Percentiles rank a stretch among this genome's conserved stretches.
phyloP scores from a whole-genome alignment of 1,140 invertebrate genomes.

The Agrypnia vestita region DNA sequence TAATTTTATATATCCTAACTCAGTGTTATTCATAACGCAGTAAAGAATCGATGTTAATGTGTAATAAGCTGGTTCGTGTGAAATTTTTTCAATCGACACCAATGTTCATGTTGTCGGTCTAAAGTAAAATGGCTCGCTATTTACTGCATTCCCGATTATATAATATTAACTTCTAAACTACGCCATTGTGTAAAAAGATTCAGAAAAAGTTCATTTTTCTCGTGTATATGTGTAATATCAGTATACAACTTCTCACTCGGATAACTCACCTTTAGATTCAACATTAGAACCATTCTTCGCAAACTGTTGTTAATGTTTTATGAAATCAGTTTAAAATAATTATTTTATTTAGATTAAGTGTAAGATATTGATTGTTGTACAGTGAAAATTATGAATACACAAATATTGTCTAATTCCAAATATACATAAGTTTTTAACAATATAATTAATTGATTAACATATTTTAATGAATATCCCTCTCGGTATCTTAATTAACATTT shows the following conservation, averaged over 20 bases:
- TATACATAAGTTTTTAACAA: slow-evolving; percentile 58
- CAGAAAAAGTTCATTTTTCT: background rate
- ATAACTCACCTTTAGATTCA: background rate
- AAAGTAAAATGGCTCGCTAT: too few relatives aligned
- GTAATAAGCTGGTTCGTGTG: too few relatives aligned
- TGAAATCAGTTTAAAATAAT: slow-evolving; percentile 12
- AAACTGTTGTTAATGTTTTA: slow-evolving; percentile 18
- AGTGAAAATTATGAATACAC: slow-evolving; percentile 53
- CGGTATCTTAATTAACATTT: slow-evolving; percentile 55
- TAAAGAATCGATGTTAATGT: slow-evolving; percentile 2
- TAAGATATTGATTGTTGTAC: slow-evolving; percentile 58
- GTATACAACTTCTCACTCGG: background rate
- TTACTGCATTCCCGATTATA: too few relatives aligned
- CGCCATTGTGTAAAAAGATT: background rate
- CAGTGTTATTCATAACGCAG: background rate
- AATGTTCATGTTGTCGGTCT: too few relatives aligned
- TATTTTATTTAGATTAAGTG: slow-evolving; percentile 43
- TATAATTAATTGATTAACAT: slow-evolving; percentile 56
- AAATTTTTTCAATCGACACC: too few relatives aligned
- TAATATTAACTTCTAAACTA: slow-evolving; percentile 6
- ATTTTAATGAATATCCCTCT: slow-evolving; percentile 57
- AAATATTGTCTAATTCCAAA: slow-evolving; percentile 56
- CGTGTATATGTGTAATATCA: background rate
- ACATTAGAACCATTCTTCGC: slow-evolving; percentile 1
- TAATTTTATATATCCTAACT: too few relatives aligned